Percentiles rank a stretch among this genome's conserved stretches.
phyloP scores from a whole-genome alignment of 2,113 vertebrate species.

The Monopterus albus region DNA sequence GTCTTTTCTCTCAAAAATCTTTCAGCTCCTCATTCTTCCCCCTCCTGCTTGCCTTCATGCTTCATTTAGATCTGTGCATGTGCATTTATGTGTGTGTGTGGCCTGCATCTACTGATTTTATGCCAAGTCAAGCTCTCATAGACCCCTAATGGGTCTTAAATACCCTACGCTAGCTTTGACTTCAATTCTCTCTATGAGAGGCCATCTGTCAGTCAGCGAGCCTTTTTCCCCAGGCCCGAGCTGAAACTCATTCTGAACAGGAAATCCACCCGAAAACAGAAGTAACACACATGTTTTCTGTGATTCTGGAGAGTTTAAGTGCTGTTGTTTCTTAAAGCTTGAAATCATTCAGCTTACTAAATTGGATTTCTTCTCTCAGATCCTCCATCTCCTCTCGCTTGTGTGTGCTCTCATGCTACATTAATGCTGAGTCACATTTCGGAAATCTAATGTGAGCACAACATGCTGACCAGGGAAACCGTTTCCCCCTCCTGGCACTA shows the following conservation, averaged over 20 bases:
- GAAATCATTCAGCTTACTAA: slow-evolving; percentile 11
- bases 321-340: background rate
- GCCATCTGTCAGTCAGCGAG: slow-evolving; percentile 75
- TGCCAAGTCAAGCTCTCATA: slow-evolving; percentile 68
- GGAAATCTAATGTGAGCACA: background rate
- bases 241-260: slow-evolving; percentile 40
- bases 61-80: slow-evolving; percentile 58
- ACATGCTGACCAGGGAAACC: background rate
- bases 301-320: background rate
- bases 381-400: background rate
- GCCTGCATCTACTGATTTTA: slow-evolving; percentile 42
- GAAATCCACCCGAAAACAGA: slow-evolving; percentile 53
- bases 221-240: slow-evolving; percentile 23
- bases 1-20: slow-evolving; percentile 45
- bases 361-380: background rate
- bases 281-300: background rate
- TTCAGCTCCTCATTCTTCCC: slow-evolving; percentile 56
- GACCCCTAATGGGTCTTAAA: slow-evolving; percentile 77
- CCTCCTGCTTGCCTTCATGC: slow-evolving; percentile 65
- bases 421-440: background rate
- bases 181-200: slow-evolving; percentile 49
- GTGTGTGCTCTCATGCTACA: background rate
- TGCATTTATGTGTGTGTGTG: slow-evolving; percentile 27
- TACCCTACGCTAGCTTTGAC: slow-evolving; percentile 64
- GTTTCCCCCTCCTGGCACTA: background rate